These are phyloP conservation scores for Doris montereyensis DNA, from an alignment of 2,888 invertebrate species.

Conservation along the genomic window DNA sequence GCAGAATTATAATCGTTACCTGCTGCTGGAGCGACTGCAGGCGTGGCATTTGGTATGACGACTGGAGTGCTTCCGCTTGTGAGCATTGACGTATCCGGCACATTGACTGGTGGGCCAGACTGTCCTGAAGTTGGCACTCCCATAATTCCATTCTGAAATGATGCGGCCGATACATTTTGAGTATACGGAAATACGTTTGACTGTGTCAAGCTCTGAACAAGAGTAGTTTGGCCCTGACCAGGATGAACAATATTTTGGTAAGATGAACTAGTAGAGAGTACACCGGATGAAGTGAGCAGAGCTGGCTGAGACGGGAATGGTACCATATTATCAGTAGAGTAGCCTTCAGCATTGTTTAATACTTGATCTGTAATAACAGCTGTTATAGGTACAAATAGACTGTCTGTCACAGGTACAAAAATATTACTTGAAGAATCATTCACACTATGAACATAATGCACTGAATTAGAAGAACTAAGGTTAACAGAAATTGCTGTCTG, in stretches of 20 bases:
- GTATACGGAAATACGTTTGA: constrained; percentile 38
- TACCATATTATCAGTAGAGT: constrained; percentile 32
- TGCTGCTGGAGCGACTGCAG: too few species aligned
- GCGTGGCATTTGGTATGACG: too few species aligned
- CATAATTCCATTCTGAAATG: constrained; percentile 15
- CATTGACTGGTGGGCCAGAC: too few species aligned
- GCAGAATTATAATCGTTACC: too few species aligned
- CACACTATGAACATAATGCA: constrained; percentile 68
- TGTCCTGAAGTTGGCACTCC: too few species aligned
- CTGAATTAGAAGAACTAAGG: constrained; percentile 70
- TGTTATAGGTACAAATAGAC: constrained; percentile 56
- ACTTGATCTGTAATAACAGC: constrained; percentile 53
- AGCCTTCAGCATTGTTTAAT: constrained; percentile 29
- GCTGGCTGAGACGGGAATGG: constrained; percentile 35
- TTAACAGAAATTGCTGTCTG: constrained; percentile 49
- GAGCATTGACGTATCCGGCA: too few species aligned
- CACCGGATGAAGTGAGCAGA: constrained; percentile 22
- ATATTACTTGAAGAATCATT: constrained; percentile 71
- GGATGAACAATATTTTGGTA: constrained; percentile 32
- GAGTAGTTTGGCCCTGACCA: constrained; percentile 26
- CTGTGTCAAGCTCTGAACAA: constrained; percentile 36
- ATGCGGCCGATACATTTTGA: constrained; percentile 25
- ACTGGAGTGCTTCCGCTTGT: too few species aligned
- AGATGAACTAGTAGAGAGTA: constrained; percentile 27
- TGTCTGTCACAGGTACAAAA: constrained; percentile 50